These are phyloP conservation scores for Hydra vulgaris DNA, from an alignment of 30 jellyfish, hydroid and myxozoan genomes.

Conservation along the genomic window DNA sequence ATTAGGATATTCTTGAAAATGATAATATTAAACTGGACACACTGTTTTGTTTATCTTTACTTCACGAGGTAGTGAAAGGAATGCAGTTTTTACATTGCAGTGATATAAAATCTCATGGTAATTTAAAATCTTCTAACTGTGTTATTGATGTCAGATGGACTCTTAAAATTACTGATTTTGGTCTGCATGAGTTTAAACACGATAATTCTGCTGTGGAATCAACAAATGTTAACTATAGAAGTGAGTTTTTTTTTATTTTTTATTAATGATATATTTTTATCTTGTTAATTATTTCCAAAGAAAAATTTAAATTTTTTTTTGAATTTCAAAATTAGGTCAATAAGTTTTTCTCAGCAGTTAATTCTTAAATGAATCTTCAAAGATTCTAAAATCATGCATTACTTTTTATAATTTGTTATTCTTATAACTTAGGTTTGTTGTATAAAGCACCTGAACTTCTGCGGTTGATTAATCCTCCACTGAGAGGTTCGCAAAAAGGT, in stretches of 20 bases:
- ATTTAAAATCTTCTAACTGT: constrained; percentile 79
- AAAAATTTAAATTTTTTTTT: too few relatives aligned
- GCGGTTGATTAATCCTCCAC: constrained; percentile 46
- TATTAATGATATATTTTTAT: not conserved
- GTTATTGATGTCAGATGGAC: constrained; percentile 89
- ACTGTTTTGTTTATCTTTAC: constrained; percentile 57
- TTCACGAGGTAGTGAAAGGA: constrained; percentile 78
- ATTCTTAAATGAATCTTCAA: too few relatives aligned
- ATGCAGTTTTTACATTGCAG: constrained; percentile 63
- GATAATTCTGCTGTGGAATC: constrained; percentile 40
- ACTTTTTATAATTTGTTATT: too few relatives aligned
- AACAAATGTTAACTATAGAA: constrained; percentile 21
- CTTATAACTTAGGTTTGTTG: constrained; percentile 14
- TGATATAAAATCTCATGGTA: constrained; percentile 78
- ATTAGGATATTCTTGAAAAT: constrained; percentile 78
- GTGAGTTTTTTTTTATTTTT: constrained; percentile 14
- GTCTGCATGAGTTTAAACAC: constrained; percentile 55
- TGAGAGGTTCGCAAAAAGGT: constrained; percentile 77
- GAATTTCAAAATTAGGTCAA: too few relatives aligned
- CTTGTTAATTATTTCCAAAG: too few relatives aligned
- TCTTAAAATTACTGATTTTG: constrained; percentile 81
- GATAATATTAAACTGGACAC: constrained; percentile 71
- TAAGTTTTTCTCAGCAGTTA: too few relatives aligned
- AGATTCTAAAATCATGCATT: too few relatives aligned
- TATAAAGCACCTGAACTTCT: constrained; percentile 41